Percentiles rank a stretch among this genome's conserved stretches.
Evolutionary conservation across 2,797 vertebrate species (phyloP).

Genomic region (Eulemur rubriventer): DNA sequence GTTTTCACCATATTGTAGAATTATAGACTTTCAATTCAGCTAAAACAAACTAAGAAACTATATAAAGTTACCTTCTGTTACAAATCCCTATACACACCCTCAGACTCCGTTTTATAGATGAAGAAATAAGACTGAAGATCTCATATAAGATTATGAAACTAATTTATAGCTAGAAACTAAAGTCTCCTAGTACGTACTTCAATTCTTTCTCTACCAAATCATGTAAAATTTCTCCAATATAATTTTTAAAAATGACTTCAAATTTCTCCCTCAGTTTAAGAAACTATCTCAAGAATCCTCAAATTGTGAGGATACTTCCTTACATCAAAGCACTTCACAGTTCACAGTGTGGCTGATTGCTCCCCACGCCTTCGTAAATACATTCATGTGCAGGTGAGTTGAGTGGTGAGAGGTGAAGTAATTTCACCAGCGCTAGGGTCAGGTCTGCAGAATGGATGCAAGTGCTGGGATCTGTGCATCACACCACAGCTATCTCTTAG

Average conservation of each 20-base stretch:
- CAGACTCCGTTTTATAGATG: neutral
- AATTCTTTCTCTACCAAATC: neutral
- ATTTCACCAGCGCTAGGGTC: neutral
- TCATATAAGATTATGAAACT: neutral
- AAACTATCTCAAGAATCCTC: neutral
- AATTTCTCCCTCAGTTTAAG: neutral
- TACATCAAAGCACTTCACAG: neutral
- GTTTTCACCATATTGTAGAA: neutral
- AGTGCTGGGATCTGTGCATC: neutral
- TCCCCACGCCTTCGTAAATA: neutral
- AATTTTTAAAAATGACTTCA: neutral
- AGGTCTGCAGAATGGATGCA: neutral
- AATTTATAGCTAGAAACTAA: neutral
- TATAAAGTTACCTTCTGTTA: neutral
- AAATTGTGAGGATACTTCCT: neutral
- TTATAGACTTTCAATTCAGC: neutral
- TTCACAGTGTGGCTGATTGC: neutral
- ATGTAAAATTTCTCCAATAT: neutral
- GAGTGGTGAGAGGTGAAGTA: neutral
- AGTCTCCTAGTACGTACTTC: neutral
- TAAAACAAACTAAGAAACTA: neutral
- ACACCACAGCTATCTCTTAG: neutral
- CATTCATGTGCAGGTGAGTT: neutral
- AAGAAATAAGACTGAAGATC: neutral
- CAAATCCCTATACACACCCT: neutral